Base-by-base conservation (phyloP, 53 echinoderm and acorn worm species). In the Arbacia lixula region DNA sequence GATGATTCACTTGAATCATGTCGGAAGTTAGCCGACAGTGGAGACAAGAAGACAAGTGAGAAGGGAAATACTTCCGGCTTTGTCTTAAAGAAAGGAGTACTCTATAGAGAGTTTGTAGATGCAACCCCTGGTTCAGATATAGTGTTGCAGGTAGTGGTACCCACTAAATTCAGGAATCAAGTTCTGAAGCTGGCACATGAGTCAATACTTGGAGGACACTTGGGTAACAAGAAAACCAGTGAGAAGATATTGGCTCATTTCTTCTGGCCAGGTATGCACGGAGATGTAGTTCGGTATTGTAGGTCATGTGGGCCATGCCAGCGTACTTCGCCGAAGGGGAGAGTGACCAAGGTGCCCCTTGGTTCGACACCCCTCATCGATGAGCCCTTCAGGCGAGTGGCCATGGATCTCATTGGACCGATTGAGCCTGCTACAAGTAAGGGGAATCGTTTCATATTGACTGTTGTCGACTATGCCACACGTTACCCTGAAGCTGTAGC, bases 251-350 rank as follows among this genome's bases (percentile, higher is more conserved):
- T n/a, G n/a, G n/a, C n/a, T n/a, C n/a, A n/a, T n/a, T 72, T 72
- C 1, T 38, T 46, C 3, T 72, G 72, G 72, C 72, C 72, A 22
- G 43, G 46, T 11, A 72, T 72, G 50, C 72, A 72, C 51, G 73
- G 30, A 37, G 73, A 72, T 40, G 33, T 72, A 35, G 31, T 16
- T 11, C 51, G 73, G 73, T 72, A 72, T 16, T 72, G 73, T 52
- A 35, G 76, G 4, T 75, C 76, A 22, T 75, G 76, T 75, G 76
- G 76, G 21, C 76, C 76, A 53, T 75, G 76, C 35, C 76, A 75
- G 36, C 76, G 76, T 34, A 75, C 76, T 35, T 32, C 53, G 35
- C 56, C 56, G 36, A 75, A 75, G 37, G 56, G 76, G 9, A 54
- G 34, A 34, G 76, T 75, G 3, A 75, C 55, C 0, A 55, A 75